Evolutionary conservation across 2,888 invertebrate species (phyloP).

Genomic region (Gandaritis pyraliata): DNA sequence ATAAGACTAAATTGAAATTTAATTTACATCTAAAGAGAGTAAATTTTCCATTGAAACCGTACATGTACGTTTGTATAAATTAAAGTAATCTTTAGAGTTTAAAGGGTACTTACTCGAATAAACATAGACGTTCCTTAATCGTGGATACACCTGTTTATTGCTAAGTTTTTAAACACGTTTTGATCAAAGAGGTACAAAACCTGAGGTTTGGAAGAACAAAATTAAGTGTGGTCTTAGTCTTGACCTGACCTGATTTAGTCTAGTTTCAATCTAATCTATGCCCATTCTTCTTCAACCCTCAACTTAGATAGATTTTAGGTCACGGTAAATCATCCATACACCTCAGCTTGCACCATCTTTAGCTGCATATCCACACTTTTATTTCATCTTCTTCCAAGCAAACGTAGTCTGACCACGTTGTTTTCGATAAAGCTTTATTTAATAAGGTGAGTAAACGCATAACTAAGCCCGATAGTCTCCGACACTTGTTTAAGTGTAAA

Average conservation of each 20-base stretch:
- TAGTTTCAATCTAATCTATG: too few relatives aligned
- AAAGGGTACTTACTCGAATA: slow-evolving; percentile 29
- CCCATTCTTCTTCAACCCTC: too few relatives aligned
- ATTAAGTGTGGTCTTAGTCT: too few relatives aligned
- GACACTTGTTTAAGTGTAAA: slow-evolving; percentile 83
- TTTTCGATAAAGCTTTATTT: slow-evolving; percentile 74
- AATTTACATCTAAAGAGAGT: slow-evolving; percentile 33
- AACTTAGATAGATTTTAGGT: too few relatives aligned
- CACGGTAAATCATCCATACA: too few relatives aligned
- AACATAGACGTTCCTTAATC: slow-evolving; percentile 15
- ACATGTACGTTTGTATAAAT: slow-evolving; percentile 33
- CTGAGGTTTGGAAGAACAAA: too few relatives aligned
- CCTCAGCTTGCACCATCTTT: too few relatives aligned
- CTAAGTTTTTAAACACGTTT: too few relatives aligned
- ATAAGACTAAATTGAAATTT: slow-evolving; percentile 31
- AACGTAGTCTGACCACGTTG: slow-evolving; percentile 46
- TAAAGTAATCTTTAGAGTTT: slow-evolving; percentile 37
- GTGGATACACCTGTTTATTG: slow-evolving; percentile 8
- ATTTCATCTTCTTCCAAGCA: slow-evolving; percentile 39
- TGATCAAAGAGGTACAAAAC: too few relatives aligned
- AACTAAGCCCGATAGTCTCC: slow-evolving; percentile 66
- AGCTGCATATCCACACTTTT: slow-evolving; percentile 49
- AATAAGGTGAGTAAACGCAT: slow-evolving; percentile 77
- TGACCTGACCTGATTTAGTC: too few relatives aligned
- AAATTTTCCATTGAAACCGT: slow-evolving; percentile 29